Base-by-base conservation (phyloP, 2,888 invertebrate genomes). In the Desoria tigrina region DNA sequence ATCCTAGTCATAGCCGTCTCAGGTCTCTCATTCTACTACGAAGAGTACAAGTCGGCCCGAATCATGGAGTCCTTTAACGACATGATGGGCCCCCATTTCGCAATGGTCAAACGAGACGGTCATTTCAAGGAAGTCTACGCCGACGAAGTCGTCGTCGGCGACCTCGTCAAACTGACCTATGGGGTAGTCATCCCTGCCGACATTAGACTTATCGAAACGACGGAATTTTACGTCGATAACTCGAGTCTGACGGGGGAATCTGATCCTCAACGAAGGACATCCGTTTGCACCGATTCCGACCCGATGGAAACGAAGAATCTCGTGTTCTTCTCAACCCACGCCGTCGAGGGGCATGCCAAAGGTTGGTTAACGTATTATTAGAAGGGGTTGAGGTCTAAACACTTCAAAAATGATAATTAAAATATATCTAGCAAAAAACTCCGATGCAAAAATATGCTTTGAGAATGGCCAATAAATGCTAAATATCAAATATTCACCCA, bases 131-230 rank as follows among this genome's bases (percentile, higher is more conserved):
- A 70, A 42, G 42, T 70, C n/a, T 62, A 61, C 18, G 39, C 61
- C 1, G 16, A 51, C 3, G 61, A 64, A 6, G 37, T 69, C n/a
- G 69, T 69, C 2, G 63, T 63, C 24, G 69, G 69, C 14, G 69
- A 69, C 51, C 53, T 69, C 18, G 64, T 69, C 9, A 63, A 69
- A 51, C 28, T 69, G 3, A 66, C 62, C 39, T 69, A 66, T n/a
- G 69, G 69, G 3, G 69, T 66, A 18, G 50, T 69, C 21, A 61
- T 69, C 42, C 69, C 69, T 11, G 69, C 69, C 1, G 69, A 66
- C 16, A 66, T 69, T 26, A 18, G 64, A 45, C 58, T 68, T 27
- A 63, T 68, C 23, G 68, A 68, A 63, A 59, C 61, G 53, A 56
- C 62, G 7, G 67, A 67, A 45, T 68, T 71, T 45, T 63, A 53